Percentiles rank a stretch among this genome's conserved stretches.
Evolutionary conservation across 2,113 vertebrate genomes (phyloP).

Genomic region (Isichthys henryi): DNA sequence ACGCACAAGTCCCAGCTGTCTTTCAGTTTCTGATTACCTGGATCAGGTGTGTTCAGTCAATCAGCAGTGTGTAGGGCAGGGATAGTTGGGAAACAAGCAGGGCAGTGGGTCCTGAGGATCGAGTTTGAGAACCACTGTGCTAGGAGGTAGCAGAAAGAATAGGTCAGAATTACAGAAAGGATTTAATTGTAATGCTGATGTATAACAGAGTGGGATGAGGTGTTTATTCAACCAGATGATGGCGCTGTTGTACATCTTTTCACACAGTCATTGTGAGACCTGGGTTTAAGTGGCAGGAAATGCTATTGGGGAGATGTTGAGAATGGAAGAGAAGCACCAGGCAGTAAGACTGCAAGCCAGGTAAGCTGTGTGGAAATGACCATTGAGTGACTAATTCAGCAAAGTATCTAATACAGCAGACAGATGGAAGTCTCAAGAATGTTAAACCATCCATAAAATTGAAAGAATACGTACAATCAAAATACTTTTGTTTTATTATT

Average conservation of each 20-base stretch:
- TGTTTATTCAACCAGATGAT: not conserved
- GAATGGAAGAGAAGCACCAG: not conserved
- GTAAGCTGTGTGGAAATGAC: not conserved
- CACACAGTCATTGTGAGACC: not conserved
- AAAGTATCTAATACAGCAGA: not conserved
- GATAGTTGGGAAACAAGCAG: too few species aligned
- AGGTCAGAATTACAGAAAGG: not conserved
- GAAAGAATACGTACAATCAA: too few species aligned
- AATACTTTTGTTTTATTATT: not conserved
- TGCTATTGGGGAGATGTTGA: not conserved
- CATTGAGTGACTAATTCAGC: not conserved
- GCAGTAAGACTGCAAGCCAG: not conserved
- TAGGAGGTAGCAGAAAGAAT: not conserved
- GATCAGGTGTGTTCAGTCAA: too few species aligned
- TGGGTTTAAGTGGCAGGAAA: not conserved
- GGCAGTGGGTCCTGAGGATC: too few species aligned
- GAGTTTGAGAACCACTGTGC: not conserved
- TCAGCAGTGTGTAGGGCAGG: too few species aligned
- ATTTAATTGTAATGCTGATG: not conserved
- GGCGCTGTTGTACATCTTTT: not conserved
- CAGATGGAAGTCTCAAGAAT: not conserved
- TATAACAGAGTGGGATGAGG: not conserved
- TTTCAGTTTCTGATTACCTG: too few species aligned
- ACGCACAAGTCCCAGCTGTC: too few species aligned
- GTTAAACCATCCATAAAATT: too few species aligned